These are phyloP conservation scores for Myrmecobius fasciatus DNA, from an alignment of 2,113 vertebrate species.

Conservation along the genomic window DNA sequence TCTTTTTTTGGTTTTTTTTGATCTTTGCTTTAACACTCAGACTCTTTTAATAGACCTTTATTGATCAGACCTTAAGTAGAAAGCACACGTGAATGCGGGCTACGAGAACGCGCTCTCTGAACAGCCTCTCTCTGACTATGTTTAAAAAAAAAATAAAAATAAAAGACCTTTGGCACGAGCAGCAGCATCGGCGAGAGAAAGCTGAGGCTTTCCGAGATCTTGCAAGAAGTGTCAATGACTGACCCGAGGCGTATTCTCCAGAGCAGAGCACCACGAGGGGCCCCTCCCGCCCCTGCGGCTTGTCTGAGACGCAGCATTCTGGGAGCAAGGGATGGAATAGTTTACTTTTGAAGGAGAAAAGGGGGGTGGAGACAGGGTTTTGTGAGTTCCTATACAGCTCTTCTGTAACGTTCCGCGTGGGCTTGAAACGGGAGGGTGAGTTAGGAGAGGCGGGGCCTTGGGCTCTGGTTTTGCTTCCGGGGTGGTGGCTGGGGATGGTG, in stretches of 20 bases:
- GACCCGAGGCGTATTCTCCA: slow-evolving; percentile 69
- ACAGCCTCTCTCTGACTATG: slow-evolving; percentile 80
- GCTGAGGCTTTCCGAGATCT: slow-evolving; percentile 77
- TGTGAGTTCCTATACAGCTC: slow-evolving; percentile 21
- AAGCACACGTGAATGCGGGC: slow-evolving; percentile 73
- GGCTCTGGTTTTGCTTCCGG: neutral
- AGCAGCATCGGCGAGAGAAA: slow-evolving; percentile 74
- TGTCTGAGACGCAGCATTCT: slow-evolving; percentile 62
- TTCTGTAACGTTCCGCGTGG: neutral
- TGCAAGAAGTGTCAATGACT: slow-evolving; percentile 76
- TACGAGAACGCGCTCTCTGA: slow-evolving; percentile 67
- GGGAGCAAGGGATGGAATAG: slow-evolving; percentile 52
- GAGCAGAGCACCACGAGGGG: slow-evolving; percentile 61
- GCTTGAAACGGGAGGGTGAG: neutral
- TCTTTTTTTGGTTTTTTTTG: slow-evolving; percentile 10
- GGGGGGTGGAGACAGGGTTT: neutral
- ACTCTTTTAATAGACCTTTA: slow-evolving; percentile 45
- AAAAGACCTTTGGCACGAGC: slow-evolving; percentile 64
- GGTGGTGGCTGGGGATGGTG: neutral
- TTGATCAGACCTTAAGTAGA: slow-evolving; percentile 74
- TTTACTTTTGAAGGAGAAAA: slow-evolving; percentile 47
- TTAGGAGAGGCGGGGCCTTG: neutral
- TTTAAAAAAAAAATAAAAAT: slow-evolving; percentile 63
- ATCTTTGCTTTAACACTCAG: slow-evolving; percentile 43
- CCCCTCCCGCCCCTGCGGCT: slow-evolving; percentile 38